Percentiles rank a stretch among this genome's conserved stretches.
These are phyloP conservation scores for Saccostrea echinata DNA, from an alignment of 1,140 invertebrate species.

Conservation along the genomic window DNA sequence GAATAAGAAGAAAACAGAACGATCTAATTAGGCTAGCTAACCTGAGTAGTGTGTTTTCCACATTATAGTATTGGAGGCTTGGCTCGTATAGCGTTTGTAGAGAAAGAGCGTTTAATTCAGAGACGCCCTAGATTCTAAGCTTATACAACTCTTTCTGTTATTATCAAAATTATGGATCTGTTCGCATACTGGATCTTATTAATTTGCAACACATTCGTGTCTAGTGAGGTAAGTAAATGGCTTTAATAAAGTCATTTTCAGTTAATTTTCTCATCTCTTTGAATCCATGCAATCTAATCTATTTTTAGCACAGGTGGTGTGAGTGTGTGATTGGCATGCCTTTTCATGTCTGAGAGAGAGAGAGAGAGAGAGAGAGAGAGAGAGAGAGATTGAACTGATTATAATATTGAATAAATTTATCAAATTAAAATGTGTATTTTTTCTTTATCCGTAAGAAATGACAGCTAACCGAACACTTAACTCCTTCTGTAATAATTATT, in stretches of 20 bases:
- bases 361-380: background rate
- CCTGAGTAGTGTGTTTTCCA: background rate
- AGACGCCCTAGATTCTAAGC: background rate
- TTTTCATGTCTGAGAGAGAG: background rate
- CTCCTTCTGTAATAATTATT: background rate
- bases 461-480: background rate
- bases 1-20: background rate
- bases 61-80: background rate
- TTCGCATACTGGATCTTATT: background rate
- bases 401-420: background rate
- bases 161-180: background rate
- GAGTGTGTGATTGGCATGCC: background rate
- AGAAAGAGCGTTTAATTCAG: background rate
- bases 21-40: background rate
- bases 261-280: background rate
- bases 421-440: background rate
- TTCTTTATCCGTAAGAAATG: background rate
- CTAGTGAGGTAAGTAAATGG: background rate
- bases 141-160: background rate
- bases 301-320: background rate
- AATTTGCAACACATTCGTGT: background rate
- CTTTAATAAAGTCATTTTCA: slow-evolving; percentile 12
- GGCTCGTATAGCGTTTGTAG: background rate
- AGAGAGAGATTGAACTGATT: background rate
- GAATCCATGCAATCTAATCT: background rate